These are phyloP conservation scores for Melieria picta DNA, from an alignment of 2,888 invertebrate genomes.

Conservation along the genomic window DNA sequence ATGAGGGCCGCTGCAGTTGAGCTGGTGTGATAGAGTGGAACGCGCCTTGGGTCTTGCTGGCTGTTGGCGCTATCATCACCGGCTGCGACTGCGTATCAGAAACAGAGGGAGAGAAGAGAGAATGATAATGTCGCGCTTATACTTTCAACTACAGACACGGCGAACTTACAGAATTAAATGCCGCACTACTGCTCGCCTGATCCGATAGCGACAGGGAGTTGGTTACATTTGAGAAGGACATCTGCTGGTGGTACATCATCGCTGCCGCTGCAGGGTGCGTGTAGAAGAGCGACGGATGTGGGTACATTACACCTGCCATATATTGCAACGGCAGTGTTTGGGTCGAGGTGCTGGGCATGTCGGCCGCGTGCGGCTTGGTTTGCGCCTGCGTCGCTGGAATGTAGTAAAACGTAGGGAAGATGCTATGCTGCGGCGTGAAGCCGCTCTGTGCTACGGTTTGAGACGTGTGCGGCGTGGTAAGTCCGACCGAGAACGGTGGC, in stretches of 20 bases:
- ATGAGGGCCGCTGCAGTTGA: conserved; percentile 55
- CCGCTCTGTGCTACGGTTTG: conserved; percentile 55
- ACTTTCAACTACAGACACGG: no score
- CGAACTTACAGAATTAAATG: conserved; percentile 44
- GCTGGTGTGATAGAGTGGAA: conserved; percentile 58
- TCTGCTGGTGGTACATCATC: conserved; percentile 72
- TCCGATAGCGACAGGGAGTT: conserved; percentile 49
- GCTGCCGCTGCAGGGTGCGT: conserved; percentile 67
- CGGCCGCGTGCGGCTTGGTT: conserved; percentile 37
- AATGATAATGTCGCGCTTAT: not conserved
- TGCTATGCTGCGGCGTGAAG: conserved; percentile 62
- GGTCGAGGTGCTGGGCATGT: conserved; percentile 51
- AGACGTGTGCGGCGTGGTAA: conserved; percentile 59
- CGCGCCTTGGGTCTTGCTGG: conserved; percentile 52
- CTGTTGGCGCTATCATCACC: conserved; percentile 50
- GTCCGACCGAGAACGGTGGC: conserved; percentile 71
- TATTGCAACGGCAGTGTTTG: conserved; percentile 70
- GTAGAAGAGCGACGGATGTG: conserved; percentile 69
- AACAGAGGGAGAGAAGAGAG: not conserved
- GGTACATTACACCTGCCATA: conserved; percentile 72
- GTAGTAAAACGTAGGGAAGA: conserved; percentile 71
- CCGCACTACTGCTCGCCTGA: conserved; percentile 38
- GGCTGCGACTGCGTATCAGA: conserved; percentile 46
- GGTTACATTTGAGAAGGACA: conserved; percentile 65
- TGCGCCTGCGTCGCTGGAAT: conserved; percentile 64